phyloP scores from a whole-genome alignment of 2,888 invertebrate species.

The Eupithecia exiguata region DNA sequence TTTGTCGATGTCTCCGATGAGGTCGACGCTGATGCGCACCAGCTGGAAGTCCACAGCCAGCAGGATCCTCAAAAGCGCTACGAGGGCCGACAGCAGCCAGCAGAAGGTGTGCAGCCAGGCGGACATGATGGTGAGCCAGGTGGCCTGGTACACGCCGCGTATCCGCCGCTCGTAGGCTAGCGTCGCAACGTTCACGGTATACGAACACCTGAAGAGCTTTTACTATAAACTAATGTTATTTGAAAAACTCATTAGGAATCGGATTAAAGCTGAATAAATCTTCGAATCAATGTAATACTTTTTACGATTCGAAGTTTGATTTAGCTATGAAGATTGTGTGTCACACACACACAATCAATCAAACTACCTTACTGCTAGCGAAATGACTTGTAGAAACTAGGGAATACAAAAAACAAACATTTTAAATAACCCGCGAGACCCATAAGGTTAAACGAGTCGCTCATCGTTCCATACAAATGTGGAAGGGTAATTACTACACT shows the following conservation, averaged over 20 bases:
- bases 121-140: conserved; percentile 66
- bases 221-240: neutral
- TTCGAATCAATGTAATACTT: neutral
- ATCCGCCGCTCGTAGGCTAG: conserved; percentile 73
- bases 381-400: neutral
- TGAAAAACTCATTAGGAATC: neutral
- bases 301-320: too few relatives aligned
- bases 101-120: conserved; percentile 77
- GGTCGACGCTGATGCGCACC: conserved; percentile 61
- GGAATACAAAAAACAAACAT: neutral
- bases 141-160: conserved; percentile 76
- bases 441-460: too few relatives aligned
- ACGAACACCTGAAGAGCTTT: conserved; percentile 53
- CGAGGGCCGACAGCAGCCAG: conserved; percentile 69
- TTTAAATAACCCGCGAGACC: neutral
- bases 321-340: too few relatives aligned
- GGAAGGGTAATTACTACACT: too few relatives aligned
- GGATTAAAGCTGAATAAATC: neutral
- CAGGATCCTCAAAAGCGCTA: conserved; percentile 62
- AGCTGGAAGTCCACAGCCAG: conserved; percentile 75
- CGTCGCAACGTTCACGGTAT: conserved; percentile 74
- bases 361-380: neutral
- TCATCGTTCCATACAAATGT: too few relatives aligned
- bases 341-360: too few relatives aligned
- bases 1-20: conserved; percentile 67